These are phyloP conservation scores for Paramacrobiotus metropolitanus DNA, from an alignment of 1,140 invertebrate genomes.

Conservation along the genomic window DNA sequence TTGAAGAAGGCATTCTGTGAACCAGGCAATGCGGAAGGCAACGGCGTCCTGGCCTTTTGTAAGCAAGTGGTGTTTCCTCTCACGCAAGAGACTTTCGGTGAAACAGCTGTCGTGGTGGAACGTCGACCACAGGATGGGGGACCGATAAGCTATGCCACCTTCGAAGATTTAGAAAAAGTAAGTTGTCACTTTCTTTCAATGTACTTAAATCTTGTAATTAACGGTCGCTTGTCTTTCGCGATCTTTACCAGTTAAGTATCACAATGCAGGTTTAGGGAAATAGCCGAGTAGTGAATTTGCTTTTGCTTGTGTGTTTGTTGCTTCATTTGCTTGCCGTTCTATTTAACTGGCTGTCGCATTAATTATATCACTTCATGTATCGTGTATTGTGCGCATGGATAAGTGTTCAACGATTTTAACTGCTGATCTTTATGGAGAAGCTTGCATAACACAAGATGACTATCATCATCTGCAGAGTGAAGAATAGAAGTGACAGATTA, in stretches of 20 bases:
- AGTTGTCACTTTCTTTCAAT: constrained; percentile 10
- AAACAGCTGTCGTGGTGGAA: constrained; percentile 26
- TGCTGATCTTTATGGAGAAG: constrained; percentile 17
- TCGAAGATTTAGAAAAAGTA: constrained; percentile 42
- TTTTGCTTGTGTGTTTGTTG: neutral
- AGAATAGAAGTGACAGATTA: no score
- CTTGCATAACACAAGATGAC: constrained; percentile 59
- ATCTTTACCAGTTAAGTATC: no score
- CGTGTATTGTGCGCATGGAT: neutral
- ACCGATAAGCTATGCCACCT: constrained; percentile 42
- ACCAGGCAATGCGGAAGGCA: constrained; percentile 78
- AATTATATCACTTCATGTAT: no score
- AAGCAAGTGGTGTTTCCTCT: constrained; percentile 78
- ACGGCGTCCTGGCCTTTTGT: constrained; percentile 82
- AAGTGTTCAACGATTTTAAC: neutral
- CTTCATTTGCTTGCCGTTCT: no score
- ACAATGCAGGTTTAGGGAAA: no score
- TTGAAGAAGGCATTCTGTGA: constrained; percentile 94
- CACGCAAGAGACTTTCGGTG: constrained; percentile 31
- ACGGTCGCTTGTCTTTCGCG: neutral
- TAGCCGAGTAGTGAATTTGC: neutral
- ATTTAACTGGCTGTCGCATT: no score
- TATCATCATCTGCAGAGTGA: no score
- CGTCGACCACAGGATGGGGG: constrained; percentile 36
- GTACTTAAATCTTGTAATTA: constrained; percentile 22